phyloP scores from a whole-genome alignment of 2,888 invertebrate genomes.

The Tenthredo mesomela region DNA sequence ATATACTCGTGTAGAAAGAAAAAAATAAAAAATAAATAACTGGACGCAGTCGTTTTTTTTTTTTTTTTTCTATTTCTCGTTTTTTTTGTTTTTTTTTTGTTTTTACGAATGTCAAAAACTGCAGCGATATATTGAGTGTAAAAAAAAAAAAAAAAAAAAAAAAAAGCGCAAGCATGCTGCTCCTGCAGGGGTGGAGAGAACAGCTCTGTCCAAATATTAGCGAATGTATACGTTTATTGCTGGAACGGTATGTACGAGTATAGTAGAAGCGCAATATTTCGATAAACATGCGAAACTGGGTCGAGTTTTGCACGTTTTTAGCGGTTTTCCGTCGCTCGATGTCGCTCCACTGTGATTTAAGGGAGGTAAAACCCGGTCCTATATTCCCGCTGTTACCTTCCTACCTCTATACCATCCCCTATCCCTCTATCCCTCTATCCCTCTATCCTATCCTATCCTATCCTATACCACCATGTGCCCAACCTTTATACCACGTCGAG shows the following conservation, averaged over 20 bases:
- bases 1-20: too few relatives aligned
- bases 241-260: not conserved
- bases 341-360: slow-evolving; percentile 46
- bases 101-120: not conserved
- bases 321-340: slow-evolving; percentile 46
- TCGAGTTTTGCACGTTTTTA: slow-evolving; percentile 49
- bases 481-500: not conserved
- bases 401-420: not conserved
- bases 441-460: slow-evolving; percentile 3
- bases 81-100: not conserved
- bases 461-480: not conserved
- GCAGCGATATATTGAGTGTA: not conserved
- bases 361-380: slow-evolving; percentile 46
- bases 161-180: not conserved
- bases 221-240: slow-evolving; percentile 28
- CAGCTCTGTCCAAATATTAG: slow-evolving; percentile 22
- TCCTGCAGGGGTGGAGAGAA: not conserved
- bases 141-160: not conserved
- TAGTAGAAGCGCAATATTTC: slow-evolving; percentile 37
- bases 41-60: not conserved
- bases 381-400: not conserved
- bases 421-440: not conserved
- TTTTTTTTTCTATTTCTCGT: not conserved
- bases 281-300: slow-evolving; percentile 51
- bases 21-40: not conserved